Evolutionary conservation across 1,140 invertebrate genomes (phyloP).

Genomic region (Drosophila teissieri): DNA sequence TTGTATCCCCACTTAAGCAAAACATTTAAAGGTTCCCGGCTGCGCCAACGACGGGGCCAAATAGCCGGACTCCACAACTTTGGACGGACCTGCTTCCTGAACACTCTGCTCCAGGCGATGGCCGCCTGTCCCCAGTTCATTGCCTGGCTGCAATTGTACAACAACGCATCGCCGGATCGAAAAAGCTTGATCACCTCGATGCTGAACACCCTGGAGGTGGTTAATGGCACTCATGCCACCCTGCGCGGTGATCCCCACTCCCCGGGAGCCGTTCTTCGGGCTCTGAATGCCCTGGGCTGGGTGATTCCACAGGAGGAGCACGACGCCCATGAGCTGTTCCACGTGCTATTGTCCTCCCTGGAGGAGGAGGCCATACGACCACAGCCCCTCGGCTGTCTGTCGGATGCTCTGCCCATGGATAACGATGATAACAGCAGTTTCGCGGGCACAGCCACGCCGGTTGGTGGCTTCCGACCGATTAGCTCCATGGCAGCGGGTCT

Average conservation of each 20-base stretch:
- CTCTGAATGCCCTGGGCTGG: conserved; percentile 91
- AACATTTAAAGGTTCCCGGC: conserved; percentile 83
- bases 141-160: conserved; percentile 90
- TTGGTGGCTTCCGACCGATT: conserved; percentile 8
- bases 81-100: conserved; percentile 94
- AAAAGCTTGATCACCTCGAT: conserved; percentile 88
- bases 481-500: conserved; percentile 19
- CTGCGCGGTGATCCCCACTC: conserved; percentile 88
- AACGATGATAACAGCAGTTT: conserved; percentile 59
- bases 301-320: conserved; percentile 95
- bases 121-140: conserved; percentile 91
- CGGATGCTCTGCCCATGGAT: conserved; percentile 87
- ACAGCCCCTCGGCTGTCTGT: conserved; percentile 87
- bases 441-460: conserved; percentile 13
- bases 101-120: conserved; percentile 93
- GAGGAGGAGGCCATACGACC: conserved; percentile 91
- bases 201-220: conserved; percentile 88
- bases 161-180: conserved; percentile 85
- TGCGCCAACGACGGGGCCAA: conserved; percentile 88
- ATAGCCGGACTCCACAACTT: conserved; percentile 93
- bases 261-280: conserved; percentile 91
- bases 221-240: conserved; percentile 91
- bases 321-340: conserved; percentile 96
- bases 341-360: conserved; percentile 93
- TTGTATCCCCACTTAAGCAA: background rate